Conservation (phyloP, 92 coral and sea anemone genomes). For the Pocillopora meandrina region DNA sequence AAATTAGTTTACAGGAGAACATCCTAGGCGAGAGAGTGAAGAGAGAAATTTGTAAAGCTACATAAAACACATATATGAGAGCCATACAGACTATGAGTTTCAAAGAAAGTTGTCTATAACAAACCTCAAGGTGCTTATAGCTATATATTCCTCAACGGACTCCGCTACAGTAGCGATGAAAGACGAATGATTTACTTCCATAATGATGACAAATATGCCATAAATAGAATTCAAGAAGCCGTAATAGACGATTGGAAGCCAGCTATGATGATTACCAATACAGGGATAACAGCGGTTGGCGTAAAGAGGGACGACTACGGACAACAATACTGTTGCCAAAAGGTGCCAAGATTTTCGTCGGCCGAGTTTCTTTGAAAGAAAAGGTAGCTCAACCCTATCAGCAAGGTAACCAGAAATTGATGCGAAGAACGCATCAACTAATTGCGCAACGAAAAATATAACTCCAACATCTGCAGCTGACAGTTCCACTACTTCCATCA, state of each 20-base stretch:
- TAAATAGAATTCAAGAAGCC: conserved; percentile 11
- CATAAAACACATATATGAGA: too few species aligned
- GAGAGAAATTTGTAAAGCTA: too few species aligned
- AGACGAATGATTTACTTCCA: conserved; percentile 63
- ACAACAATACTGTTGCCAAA: conserved; percentile 47
- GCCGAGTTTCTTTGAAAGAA: conserved; percentile 49
- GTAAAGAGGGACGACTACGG: conserved; percentile 43
- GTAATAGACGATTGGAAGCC: conserved; percentile 40
- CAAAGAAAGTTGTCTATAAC: not conserved
- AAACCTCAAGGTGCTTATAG: conserved; percentile 61
- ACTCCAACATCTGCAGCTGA: conserved; percentile 52
- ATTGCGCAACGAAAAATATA: conserved; percentile 53
- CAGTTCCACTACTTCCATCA: conserved; percentile 61
- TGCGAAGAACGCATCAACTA: conserved; percentile 47
- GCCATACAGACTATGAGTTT: too few species aligned
- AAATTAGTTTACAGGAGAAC: too few species aligned
- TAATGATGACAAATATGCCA: conserved; percentile 41
- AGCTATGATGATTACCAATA: conserved; percentile 13
- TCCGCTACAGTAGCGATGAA: conserved; percentile 50
- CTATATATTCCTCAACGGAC: conserved; percentile 41
- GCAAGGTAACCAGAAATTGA: conserved; percentile 54
- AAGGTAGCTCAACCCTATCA: conserved; percentile 54
- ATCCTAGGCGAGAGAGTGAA: too few species aligned
- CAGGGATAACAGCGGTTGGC: conserved; percentile 62
- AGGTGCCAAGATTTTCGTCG: conserved; percentile 70